Evolutionary conservation across 2,797 vertebrate species (phyloP).

Genomic region (Peromyscus melanophrys): DNA sequence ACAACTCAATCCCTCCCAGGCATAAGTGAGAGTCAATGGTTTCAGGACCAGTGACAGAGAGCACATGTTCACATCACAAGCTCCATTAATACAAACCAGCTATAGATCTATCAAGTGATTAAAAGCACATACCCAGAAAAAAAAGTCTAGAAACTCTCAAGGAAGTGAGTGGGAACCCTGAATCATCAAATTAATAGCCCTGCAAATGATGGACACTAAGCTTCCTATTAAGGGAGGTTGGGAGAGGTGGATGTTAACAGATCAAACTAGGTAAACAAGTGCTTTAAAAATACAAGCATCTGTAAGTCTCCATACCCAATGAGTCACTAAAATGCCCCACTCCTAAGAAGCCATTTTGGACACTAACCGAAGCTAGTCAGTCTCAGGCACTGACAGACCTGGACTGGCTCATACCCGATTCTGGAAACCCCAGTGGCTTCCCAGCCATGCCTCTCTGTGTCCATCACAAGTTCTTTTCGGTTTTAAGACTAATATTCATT

Average conservation of each 20-base stretch:
- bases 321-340: constrained; percentile 56
- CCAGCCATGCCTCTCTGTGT: neutral
- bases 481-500: neutral
- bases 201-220: constrained; percentile 65
- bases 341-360: constrained; percentile 31
- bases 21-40: constrained; percentile 14
- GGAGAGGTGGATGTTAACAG: constrained; percentile 56
- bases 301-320: constrained; percentile 43
- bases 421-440: neutral
- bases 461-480: neutral
- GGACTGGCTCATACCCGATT: neutral
- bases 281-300: constrained; percentile 62
- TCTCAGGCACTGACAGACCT: neutral
- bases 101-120: constrained; percentile 16
- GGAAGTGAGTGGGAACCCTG: constrained; percentile 30
- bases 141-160: constrained; percentile 43
- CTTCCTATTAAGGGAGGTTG: constrained; percentile 49
- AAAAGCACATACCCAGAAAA: constrained; percentile 47
- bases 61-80: neutral
- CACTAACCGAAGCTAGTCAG: constrained; percentile 4
- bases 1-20: neutral
- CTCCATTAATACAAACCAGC: constrained; percentile 54
- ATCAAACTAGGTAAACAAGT: constrained; percentile 56
- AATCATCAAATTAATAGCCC: constrained; percentile 70
- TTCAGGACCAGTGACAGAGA: neutral